phyloP scores from a whole-genome alignment of 2,888 invertebrate genomes.

The Torymus texanus region DNA sequence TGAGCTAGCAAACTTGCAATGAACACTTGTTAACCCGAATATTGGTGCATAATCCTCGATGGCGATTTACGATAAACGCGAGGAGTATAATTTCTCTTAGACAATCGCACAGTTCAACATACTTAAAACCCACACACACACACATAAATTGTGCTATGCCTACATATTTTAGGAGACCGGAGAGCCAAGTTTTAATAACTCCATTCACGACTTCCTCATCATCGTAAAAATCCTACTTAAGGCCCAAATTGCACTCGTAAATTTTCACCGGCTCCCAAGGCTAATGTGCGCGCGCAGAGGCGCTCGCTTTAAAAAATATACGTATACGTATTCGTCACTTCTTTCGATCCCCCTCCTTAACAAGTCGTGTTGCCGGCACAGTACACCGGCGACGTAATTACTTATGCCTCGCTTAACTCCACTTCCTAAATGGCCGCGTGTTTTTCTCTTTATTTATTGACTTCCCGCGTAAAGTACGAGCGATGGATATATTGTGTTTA shows the following conservation, averaged over 20 bases:
- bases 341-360: background rate
- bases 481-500: too few species aligned
- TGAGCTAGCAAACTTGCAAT: too few species aligned
- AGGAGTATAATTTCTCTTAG: too few species aligned
- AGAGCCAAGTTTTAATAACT: constrained; percentile 41
- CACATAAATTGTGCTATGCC: too few species aligned
- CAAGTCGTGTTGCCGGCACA: too few species aligned
- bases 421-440: background rate
- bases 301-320: constrained; percentile 34
- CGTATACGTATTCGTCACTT: constrained; percentile 12
- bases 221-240: constrained; percentile 51
- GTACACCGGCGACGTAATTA: background rate
- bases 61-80: too few species aligned
- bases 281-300: constrained; percentile 2
- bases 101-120: too few species aligned
- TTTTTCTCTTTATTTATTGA: too few species aligned
- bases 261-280: constrained; percentile 38
- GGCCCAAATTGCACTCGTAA: constrained; percentile 38
- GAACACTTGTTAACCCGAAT: too few species aligned
- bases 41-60: too few species aligned
- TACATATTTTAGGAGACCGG: background rate
- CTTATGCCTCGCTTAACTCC: background rate
- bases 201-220: constrained; percentile 47
- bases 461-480: too few species aligned
- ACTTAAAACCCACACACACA: too few species aligned